These are phyloP conservation scores for Calypte anna DNA, from an alignment of 2,113 vertebrate species.

Conservation along the genomic window DNA sequence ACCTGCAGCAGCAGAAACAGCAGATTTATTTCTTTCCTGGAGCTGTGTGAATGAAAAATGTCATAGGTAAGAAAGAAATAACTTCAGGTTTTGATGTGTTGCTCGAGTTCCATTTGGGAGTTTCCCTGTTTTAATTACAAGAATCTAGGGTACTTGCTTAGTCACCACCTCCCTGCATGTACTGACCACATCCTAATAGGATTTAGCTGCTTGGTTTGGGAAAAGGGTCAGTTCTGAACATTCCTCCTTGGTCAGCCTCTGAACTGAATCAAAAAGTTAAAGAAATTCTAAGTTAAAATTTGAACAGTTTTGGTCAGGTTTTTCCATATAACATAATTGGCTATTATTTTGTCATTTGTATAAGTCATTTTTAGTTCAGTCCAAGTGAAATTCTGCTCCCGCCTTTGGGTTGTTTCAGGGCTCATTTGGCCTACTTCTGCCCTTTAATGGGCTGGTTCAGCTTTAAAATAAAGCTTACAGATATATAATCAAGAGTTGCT, in stretches of 20 bases:
- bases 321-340: background rate
- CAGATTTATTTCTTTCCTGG: background rate
- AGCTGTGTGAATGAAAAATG: background rate
- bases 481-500: background rate
- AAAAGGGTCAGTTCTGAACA: background rate
- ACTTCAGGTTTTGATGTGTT: no score
- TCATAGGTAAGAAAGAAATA: accelerated
- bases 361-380: background rate
- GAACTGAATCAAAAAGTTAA: background rate
- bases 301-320: background rate
- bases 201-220: background rate
- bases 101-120: accelerated
- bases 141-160: background rate
- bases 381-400: background rate
- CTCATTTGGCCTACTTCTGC: background rate
- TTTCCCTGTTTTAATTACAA: background rate
- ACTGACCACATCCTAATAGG: background rate
- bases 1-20: conserved; percentile 73
- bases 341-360: background rate
- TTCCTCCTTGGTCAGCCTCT: background rate
- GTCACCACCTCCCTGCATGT: background rate
- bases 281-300: background rate
- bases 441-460: background rate
- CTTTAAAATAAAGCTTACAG: background rate
- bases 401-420: background rate